Percentiles rank a stretch among this genome's conserved stretches.
phyloP scores from a whole-genome alignment of 1,140 invertebrate genomes.

The Trigoniulus corallinus region DNA sequence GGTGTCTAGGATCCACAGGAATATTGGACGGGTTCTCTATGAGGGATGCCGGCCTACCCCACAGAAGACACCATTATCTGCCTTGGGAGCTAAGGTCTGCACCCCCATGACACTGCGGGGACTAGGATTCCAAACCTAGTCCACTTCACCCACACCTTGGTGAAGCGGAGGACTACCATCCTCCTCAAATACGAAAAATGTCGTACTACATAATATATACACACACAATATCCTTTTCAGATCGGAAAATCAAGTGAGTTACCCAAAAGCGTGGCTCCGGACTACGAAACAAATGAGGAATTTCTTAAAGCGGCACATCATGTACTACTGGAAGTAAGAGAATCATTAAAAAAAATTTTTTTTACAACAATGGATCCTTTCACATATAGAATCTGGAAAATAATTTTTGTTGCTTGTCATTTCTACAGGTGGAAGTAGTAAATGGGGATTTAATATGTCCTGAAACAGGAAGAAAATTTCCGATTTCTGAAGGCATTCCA shows the following conservation, averaged over 20 bases:
- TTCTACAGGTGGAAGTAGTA: slow-evolving; percentile 60
- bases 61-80: too few relatives aligned
- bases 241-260: slow-evolving; percentile 63
- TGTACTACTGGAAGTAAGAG: slow-evolving; percentile 58
- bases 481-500: slow-evolving; percentile 87
- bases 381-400: background rate
- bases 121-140: too few relatives aligned
- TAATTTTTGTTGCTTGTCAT: slow-evolving; percentile 10
- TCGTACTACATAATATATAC: too few relatives aligned
- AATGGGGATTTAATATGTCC: slow-evolving; percentile 86
- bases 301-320: slow-evolving; percentile 84
- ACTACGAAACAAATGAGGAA: slow-evolving; percentile 66
- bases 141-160: too few relatives aligned
- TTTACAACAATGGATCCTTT: background rate
- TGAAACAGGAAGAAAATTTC: slow-evolving; percentile 89
- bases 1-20: too few relatives aligned
- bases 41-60: too few relatives aligned
- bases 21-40: too few relatives aligned
- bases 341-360: background rate
- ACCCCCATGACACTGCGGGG: too few relatives aligned
- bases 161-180: too few relatives aligned
- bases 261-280: slow-evolving; percentile 50
- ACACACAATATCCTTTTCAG: too few relatives aligned
- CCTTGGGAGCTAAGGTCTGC: too few relatives aligned
- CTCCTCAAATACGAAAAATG: too few relatives aligned